A percentile compares a stretch with the other conserved stretches of the same genome.
Evolutionary conservation across 2,888 invertebrate species (phyloP).

Genomic region (Neoaliturus tenellus): DNA sequence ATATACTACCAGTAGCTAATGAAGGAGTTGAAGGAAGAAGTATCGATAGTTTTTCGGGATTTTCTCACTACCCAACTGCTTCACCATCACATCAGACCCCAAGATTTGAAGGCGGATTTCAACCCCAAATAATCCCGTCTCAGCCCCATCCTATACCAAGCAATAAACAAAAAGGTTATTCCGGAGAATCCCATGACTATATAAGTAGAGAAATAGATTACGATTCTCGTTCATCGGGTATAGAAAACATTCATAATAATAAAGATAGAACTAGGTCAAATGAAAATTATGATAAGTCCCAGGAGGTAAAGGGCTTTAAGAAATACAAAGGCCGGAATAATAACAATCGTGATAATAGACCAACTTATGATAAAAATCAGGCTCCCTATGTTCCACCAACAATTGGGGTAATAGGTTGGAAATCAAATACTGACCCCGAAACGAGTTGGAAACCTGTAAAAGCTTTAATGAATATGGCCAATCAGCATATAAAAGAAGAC

Average conservation of each 20-base stretch:
- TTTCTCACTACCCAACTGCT: not conserved
- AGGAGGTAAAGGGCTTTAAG: not conserved
- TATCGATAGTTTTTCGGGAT: not conserved
- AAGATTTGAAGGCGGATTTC: not conserved
- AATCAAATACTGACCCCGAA: conserved; percentile 48
- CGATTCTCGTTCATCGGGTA: not conserved
- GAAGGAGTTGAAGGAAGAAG: not conserved
- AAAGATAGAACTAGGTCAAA: not conserved
- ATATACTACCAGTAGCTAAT: not conserved
- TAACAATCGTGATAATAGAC: not conserved
- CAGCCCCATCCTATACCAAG: not conserved
- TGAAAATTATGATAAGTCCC: not conserved
- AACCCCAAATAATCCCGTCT: not conserved
- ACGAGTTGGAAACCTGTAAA: conserved; percentile 48
- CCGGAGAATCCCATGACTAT: not conserved
- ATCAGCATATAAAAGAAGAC: conserved; percentile 47
- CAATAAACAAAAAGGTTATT: not conserved
- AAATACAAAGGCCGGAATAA: not conserved
- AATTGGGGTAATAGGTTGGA: conserved; percentile 50
- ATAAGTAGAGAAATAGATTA: not conserved
- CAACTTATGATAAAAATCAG: not conserved
- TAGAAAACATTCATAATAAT: not conserved
- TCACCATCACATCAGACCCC: not conserved
- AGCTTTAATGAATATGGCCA: conserved; percentile 33
- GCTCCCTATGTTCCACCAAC: conserved; percentile 36